Evolutionary conservation across 2,113 vertebrate genomes (phyloP).

Genomic region (Lepus americanus): DNA sequence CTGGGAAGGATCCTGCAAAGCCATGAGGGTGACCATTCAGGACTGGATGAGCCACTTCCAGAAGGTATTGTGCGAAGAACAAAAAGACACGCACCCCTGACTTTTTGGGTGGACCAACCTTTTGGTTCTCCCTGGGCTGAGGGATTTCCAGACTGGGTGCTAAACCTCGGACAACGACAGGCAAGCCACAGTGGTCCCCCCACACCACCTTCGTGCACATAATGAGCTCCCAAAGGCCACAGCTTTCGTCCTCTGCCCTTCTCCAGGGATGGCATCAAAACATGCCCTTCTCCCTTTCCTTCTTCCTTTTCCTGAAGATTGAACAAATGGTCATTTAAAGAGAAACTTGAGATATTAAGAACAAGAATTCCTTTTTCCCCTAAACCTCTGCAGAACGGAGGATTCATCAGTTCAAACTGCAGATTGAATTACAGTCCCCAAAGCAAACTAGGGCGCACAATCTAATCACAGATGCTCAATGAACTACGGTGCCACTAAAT

Average conservation of each 20-base stretch:
- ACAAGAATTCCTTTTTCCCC: not conserved
- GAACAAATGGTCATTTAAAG: slow-evolving; percentile 50
- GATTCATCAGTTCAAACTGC: slow-evolving; percentile 70
- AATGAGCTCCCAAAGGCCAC: accelerated
- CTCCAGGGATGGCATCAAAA: not conserved
- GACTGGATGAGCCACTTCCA: not conserved
- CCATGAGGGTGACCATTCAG: no score
- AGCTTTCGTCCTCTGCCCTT: no score
- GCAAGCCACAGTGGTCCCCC: not conserved
- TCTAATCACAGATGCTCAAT: slow-evolving; percentile 84
- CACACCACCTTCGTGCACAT: accelerated
- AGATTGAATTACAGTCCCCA: slow-evolving; percentile 82
- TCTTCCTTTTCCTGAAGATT: no score
- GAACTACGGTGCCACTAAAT: slow-evolving; percentile 78
- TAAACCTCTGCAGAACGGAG: slow-evolving; percentile 61
- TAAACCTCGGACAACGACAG: not conserved
- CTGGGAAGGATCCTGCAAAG: no score
- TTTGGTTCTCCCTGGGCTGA: not conserved
- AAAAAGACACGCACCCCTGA: not conserved
- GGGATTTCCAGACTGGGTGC: not conserved
- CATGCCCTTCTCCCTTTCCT: not conserved
- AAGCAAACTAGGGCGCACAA: slow-evolving; percentile 78
- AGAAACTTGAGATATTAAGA: slow-evolving; percentile 61
- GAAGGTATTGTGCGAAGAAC: not conserved
- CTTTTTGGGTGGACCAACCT: no score